Evolutionary conservation across 2,888 invertebrate genomes (phyloP).

Genomic region (Trichopria drosophilae): DNA sequence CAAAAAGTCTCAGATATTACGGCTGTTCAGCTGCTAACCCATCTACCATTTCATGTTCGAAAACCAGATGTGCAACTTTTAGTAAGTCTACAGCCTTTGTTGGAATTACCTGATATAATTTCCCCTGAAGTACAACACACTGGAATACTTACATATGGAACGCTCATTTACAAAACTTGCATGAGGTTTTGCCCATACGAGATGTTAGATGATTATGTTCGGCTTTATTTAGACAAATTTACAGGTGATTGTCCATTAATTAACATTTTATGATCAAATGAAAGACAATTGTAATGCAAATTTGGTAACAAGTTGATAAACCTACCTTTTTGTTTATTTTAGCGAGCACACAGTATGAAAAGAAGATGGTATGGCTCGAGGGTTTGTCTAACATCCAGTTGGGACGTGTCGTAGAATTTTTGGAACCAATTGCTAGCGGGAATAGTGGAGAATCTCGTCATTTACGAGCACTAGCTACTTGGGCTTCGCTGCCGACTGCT

Average conservation of each 20-base stretch:
- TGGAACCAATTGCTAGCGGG: conserved; percentile 57
- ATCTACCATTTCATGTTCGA: conserved; percentile 72
- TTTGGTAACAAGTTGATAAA: background rate
- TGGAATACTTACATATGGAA: conserved; percentile 71
- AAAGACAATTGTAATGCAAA: background rate
- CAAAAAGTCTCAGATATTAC: conserved; percentile 68
- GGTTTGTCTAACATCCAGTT: conserved; percentile 70
- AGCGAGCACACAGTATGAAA: conserved; percentile 70
- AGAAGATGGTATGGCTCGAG: conserved; percentile 73
- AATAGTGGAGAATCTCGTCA: conserved; percentile 59
- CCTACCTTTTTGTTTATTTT: conserved; percentile 29
- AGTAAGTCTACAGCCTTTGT: conserved; percentile 63
- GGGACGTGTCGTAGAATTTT: conserved; percentile 60
- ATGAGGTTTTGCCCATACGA: conserved; percentile 63
- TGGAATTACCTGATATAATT: conserved; percentile 56
- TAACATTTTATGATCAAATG: conserved; percentile 2
- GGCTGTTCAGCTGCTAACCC: conserved; percentile 68
- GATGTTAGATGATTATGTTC: conserved; percentile 71
- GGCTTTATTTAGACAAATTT: conserved; percentile 72
- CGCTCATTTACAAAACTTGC: conserved; percentile 68
- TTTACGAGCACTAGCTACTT: conserved; percentile 70
- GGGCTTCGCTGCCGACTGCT: conserved; percentile 64
- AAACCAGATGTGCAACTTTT: conserved; percentile 62
- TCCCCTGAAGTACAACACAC: conserved; percentile 66
- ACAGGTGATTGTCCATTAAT: no score